These are phyloP conservation scores for Andinoacara biseriatus DNA, from an alignment of 2,113 vertebrate genomes.

Conservation along the genomic window DNA sequence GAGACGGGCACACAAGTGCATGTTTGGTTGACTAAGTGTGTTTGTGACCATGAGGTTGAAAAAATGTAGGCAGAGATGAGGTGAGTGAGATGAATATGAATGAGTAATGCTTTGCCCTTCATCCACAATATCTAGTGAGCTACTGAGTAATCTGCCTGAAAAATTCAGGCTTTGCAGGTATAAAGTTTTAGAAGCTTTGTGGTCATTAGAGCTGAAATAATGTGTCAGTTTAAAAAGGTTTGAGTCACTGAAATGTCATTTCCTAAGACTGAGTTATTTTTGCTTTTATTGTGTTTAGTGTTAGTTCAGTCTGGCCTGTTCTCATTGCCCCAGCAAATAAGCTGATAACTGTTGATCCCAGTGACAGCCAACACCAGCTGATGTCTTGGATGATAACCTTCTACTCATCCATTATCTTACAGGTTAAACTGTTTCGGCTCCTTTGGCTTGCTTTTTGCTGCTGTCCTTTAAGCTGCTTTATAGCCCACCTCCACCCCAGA, in stretches of 20 bases:
- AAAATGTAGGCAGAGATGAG: conserved; percentile 4
- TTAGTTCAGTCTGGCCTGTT: background rate
- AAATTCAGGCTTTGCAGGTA: background rate
- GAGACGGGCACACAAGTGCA: conserved; percentile 3
- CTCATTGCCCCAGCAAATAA: background rate
- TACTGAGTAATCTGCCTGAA: conserved; percentile 10
- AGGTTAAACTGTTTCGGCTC: background rate
- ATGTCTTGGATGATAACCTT: background rate
- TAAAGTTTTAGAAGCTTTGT: background rate
- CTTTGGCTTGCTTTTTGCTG: background rate
- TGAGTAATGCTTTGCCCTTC: conserved; percentile 43
- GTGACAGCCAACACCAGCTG: background rate
- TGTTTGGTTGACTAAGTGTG: conserved; percentile 30
- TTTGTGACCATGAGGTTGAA: conserved; percentile 24
- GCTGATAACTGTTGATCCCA: background rate
- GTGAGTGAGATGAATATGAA: conserved; percentile 47
- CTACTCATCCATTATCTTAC: background rate
- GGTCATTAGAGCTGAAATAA: background rate
- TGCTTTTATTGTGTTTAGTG: background rate
- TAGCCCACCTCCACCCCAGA: background rate
- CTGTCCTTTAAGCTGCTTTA: background rate
- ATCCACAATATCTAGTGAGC: conserved; percentile 23
- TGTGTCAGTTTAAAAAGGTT: background rate
- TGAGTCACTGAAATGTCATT: background rate
- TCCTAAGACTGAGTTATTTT: background rate